phyloP scores from a whole-genome alignment of 2,113 vertebrate species.

The Carassius gibelio region DNA sequence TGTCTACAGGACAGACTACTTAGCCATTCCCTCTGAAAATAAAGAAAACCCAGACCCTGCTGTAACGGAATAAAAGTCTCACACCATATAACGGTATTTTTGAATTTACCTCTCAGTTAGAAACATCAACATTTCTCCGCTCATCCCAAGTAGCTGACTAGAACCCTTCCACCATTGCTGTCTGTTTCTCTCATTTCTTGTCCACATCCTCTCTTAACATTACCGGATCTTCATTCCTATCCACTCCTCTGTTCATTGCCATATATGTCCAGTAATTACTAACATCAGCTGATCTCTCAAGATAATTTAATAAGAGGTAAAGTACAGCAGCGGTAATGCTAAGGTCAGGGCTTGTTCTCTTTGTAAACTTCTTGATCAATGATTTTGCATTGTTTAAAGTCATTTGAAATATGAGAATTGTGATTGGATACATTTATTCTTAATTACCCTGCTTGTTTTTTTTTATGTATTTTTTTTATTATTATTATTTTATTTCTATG shows the following conservation, averaged over 20 bases:
- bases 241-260: conserved; percentile 15
- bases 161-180: neutral
- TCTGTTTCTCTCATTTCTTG: neutral
- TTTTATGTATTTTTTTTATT: too few species aligned
- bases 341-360: neutral
- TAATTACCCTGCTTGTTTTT: neutral
- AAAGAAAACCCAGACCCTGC: conserved; percentile 87
- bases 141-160: conserved; percentile 60
- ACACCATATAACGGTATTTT: conserved; percentile 74
- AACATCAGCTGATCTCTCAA: neutral
- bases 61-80: conserved; percentile 84
- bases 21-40: conserved; percentile 93
- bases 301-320: neutral
- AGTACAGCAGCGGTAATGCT: neutral
- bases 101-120: conserved; percentile 57
- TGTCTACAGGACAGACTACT: conserved; percentile 88
- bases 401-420: neutral
- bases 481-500: neutral
- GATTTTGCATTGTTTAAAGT: conserved; percentile 1
- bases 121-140: conserved; percentile 44
- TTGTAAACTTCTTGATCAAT: neutral
- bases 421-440: neutral
- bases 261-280: conserved; percentile 10
- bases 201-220: conserved; percentile 29
- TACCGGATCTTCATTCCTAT: conserved; percentile 10